phyloP scores from a whole-genome alignment of 2,797 vertebrate genomes.

The Chelonia mydas region DNA sequence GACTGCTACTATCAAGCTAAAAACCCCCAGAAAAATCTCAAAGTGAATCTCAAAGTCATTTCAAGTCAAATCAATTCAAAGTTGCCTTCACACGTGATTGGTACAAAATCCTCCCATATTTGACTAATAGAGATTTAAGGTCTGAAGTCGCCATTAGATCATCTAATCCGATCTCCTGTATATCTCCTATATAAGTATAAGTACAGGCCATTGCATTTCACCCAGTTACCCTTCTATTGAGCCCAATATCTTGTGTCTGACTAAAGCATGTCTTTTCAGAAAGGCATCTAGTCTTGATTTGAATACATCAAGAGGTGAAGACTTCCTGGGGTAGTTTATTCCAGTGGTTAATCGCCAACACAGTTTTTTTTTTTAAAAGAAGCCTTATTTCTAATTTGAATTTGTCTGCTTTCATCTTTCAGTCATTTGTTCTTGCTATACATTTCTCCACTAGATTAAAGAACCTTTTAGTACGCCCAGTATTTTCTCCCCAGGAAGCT shows the following conservation, averaged over 20 bases:
- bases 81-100: neutral
- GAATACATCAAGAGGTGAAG: neutral
- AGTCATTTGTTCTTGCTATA: neutral
- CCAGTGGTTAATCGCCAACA: neutral
- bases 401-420: neutral
- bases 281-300: neutral
- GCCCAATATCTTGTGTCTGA: neutral
- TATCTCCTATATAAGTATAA: too few species aligned
- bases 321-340: neutral
- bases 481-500: neutral
- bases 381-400: neutral
- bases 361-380: too few species aligned
- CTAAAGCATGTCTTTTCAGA: neutral
- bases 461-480: neutral
- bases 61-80: neutral
- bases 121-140: neutral
- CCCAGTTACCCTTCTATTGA: neutral
- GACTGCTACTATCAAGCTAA: neutral
- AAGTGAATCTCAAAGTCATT: neutral
- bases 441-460: neutral
- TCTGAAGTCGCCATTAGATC: neutral
- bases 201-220: neutral
- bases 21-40: neutral
- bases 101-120: neutral
- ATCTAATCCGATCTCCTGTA: neutral